Evolutionary conservation across 2,888 invertebrate species (phyloP).

Genomic region (Synergus itoensis): DNA sequence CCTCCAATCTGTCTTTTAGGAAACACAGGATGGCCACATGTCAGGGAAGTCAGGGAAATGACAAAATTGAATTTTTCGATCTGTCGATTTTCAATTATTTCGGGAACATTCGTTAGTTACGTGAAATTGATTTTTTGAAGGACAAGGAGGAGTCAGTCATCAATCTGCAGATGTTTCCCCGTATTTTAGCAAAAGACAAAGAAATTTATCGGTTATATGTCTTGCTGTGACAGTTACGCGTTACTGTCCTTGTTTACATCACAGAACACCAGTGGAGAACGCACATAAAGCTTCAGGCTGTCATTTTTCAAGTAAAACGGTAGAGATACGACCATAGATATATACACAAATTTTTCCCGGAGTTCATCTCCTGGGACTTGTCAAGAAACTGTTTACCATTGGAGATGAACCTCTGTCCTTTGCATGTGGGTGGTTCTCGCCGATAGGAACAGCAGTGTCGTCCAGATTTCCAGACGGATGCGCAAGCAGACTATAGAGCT

Average conservation of each 20-base stretch:
- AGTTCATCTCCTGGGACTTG: constrained; percentile 17
- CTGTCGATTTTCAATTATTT: neutral
- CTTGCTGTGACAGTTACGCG: neutral
- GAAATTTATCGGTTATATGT: neutral
- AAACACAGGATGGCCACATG: neutral
- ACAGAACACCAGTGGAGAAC: neutral
- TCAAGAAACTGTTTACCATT: constrained; percentile 8
- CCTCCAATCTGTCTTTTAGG: neutral
- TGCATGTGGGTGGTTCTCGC: constrained; percentile 25
- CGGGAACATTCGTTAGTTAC: neutral
- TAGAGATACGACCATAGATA: constrained; percentile 9
- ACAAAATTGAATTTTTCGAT: neutral
- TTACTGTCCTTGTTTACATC: constrained; percentile 16
- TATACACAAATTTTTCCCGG: constrained; percentile 9
- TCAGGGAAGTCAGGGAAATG: too few relatives aligned
- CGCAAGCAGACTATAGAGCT: constrained; percentile 21
- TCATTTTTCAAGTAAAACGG: constrained; percentile 26
- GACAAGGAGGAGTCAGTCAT: neutral
- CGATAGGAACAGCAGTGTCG: constrained; percentile 17
- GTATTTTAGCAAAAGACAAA: constrained; percentile 14
- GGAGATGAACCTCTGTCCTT: constrained; percentile 15
- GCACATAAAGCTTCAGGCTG: neutral
- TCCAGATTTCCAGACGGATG: constrained; percentile 24
- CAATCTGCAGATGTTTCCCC: neutral
- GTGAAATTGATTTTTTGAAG: neutral